These are phyloP conservation scores for Drosophila gunungcola DNA, from an alignment of 1,140 invertebrate species.

Conservation along the genomic window DNA sequence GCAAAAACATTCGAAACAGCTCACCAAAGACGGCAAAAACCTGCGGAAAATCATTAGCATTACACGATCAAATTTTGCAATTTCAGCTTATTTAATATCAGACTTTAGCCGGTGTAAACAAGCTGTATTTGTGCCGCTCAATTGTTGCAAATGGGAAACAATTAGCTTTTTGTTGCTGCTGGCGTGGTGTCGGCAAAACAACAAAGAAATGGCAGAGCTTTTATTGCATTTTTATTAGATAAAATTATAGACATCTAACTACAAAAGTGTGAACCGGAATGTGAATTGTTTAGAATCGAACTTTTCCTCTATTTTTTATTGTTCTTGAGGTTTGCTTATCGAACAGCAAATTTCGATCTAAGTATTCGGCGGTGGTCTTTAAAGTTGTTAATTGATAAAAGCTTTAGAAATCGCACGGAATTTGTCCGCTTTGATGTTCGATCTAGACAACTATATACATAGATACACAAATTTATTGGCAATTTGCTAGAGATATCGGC, in stretches of 20 bases:
- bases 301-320: constrained; percentile 5
- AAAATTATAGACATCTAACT: constrained; percentile 57
- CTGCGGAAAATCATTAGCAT: constrained; percentile 16
- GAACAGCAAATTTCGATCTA: constrained; percentile 51
- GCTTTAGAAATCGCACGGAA: no score
- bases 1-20: neutral
- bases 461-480: no score
- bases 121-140: constrained; percentile 22
- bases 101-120: constrained; percentile 28
- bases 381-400: constrained; percentile 16
- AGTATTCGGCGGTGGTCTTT: constrained; percentile 60
- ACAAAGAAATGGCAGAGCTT: constrained; percentile 53
- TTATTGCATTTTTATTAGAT: constrained; percentile 68
- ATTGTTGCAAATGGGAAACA: constrained; percentile 41
- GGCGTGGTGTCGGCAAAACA: constrained; percentile 48
- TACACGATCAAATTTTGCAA: constrained; percentile 34
- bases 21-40: neutral
- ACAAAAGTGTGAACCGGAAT: constrained; percentile 16
- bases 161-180: constrained; percentile 16
- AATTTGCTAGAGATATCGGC: no score
- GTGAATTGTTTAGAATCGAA: constrained; percentile 21
- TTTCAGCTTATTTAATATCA: constrained; percentile 35
- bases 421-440: neutral
- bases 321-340: constrained; percentile 18
- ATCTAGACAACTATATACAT: no score